Percentiles rank a stretch among this genome's conserved stretches.
Conservation (phyloP, 2,113 vertebrate species). For the Cyprinodon brontotheroides region DNA sequence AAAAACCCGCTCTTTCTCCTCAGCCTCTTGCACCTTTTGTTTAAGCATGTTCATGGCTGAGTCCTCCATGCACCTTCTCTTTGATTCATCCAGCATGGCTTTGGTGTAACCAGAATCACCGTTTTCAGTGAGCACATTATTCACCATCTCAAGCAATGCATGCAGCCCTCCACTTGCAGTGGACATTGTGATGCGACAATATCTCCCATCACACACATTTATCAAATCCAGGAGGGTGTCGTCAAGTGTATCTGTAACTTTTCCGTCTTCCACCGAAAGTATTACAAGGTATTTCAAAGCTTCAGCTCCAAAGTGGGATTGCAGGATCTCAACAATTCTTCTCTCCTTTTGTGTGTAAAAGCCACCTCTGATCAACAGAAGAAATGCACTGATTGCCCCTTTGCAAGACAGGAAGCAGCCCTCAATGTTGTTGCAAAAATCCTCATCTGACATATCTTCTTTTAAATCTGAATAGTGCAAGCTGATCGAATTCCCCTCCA, state of each 20-base stretch:
- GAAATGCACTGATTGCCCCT: slow-evolving; percentile 27
- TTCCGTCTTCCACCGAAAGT: slow-evolving; percentile 44
- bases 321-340: slow-evolving; percentile 41
- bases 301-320: slow-evolving; percentile 30
- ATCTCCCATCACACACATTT: slow-evolving; percentile 37
- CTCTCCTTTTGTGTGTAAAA: slow-evolving; percentile 32
- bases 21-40: slow-evolving; percentile 30
- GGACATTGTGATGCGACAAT: slow-evolving; percentile 16
- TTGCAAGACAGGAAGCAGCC: slow-evolving; percentile 28
- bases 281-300: slow-evolving; percentile 41
- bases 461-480: slow-evolving; percentile 33
- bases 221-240: slow-evolving; percentile 53
- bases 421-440: slow-evolving; percentile 9
- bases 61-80: slow-evolving; percentile 19
- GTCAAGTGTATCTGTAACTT: slow-evolving; percentile 24
- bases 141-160: slow-evolving; percentile 28
- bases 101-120: slow-evolving; percentile 27
- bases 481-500: slow-evolving; percentile 12
- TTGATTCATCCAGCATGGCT: slow-evolving; percentile 18
- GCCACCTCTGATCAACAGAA: slow-evolving; percentile 52
- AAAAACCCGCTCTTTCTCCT: slow-evolving; percentile 30
- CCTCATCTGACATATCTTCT: slow-evolving; percentile 29
- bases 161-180: neutral
- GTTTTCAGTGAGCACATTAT: slow-evolving; percentile 23
- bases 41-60: slow-evolving; percentile 29